Evolutionary conservation across 2,888 invertebrate species (phyloP), one percentile per base, ranked within the genome.

Genomic region (Eilema griseolum): DNA sequence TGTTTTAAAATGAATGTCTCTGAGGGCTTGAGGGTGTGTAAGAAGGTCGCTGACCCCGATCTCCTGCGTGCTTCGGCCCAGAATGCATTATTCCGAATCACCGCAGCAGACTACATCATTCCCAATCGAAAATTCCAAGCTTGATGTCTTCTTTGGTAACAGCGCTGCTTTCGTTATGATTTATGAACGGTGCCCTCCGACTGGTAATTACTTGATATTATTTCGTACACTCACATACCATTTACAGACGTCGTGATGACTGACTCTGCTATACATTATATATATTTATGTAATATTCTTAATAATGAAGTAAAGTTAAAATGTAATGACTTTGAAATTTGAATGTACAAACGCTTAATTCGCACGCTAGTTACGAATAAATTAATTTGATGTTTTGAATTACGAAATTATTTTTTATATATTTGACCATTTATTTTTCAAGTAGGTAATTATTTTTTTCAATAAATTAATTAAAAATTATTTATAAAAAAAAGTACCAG

Each of bases 71-170:
- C 74, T 92, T 92, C 91, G 92, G 89, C 90, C 90, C 91, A 92
- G 92, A 93, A 93, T 93, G 91, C 89, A 90, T 93, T 90, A 92
- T 90, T 88, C 84, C 83, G 88, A 90, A 89, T 89, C 86, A 88
- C 86, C 82, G 85, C 86, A 83, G 86, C 90, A 90, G 88, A 87
- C 90, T 91, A 87, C 90, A 92, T 91, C 90, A 91, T 90, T 88
- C 88, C 86, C 90, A 89, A 92, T 93, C 87, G 88, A 88, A 89
- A 91, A 94, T 93, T 93, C 90, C 92, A 90, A 88, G 88, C 89
- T 86, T 91, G 92, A 94, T 90, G 87, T 92, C 93, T 92, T 93
- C 92, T 90, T 94, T 87, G 88, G 88, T 88, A 87, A 87, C 85
- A 81, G 81, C 84, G 84, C 86, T 90, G 89, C 90, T 93, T 93